These are phyloP conservation scores for Julus scanicus DNA, from an alignment of 2,888 invertebrate species.

Conservation along the genomic window DNA sequence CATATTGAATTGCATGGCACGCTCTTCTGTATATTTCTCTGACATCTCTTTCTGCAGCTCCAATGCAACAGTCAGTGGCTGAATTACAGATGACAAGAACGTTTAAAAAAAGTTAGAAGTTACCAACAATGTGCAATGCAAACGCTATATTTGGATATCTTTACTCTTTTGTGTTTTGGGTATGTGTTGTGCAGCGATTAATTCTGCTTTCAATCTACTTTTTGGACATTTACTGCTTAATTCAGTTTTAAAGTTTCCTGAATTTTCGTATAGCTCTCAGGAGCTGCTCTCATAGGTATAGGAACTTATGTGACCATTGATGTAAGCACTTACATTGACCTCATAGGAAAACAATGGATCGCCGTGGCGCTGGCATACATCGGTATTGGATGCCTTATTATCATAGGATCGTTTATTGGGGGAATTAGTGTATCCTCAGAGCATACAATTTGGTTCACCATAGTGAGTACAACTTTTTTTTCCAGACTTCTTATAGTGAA, in stretches of 20 bases:
- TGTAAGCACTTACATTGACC: not conserved
- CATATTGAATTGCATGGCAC: not conserved
- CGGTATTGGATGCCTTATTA: not conserved
- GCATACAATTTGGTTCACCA: not conserved
- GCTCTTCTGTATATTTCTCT: not conserved
- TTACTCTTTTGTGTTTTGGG: not conserved
- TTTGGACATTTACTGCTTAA: not conserved
- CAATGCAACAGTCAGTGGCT: not conserved
- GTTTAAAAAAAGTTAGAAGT: not conserved
- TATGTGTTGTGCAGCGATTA: not conserved
- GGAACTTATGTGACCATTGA: conserved; percentile 26
- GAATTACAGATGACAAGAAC: not conserved
- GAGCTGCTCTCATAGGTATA: not conserved
- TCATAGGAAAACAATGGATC: conserved; percentile 17
- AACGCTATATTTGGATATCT: not conserved
- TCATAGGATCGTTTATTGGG: not conserved
- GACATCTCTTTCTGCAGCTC: not conserved
- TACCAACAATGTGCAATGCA: not conserved
- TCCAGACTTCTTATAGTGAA: not conserved
- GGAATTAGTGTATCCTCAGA: not conserved
- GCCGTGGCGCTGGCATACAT: not conserved
- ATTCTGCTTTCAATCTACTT: not conserved
- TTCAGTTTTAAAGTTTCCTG: not conserved
- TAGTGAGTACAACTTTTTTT: not conserved
- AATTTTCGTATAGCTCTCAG: not conserved